phyloP scores from a whole-genome alignment of 2,113 vertebrate species.

The Spea bombifrons region DNA sequence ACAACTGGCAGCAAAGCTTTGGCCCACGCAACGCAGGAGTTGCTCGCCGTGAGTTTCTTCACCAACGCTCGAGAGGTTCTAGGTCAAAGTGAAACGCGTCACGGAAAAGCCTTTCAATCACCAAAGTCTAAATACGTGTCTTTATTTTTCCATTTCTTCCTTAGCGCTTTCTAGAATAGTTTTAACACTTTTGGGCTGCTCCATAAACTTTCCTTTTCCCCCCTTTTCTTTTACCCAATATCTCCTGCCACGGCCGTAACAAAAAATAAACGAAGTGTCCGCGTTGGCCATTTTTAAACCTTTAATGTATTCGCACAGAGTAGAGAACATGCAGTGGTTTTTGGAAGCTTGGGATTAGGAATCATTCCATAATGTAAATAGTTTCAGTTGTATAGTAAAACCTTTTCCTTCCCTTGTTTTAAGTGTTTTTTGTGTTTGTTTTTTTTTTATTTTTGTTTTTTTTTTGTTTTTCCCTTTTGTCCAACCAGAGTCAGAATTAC shows the following conservation, averaged over 20 bases:
- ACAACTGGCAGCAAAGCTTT: slow-evolving; percentile 42
- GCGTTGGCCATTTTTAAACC: slow-evolving; percentile 52
- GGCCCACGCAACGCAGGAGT: slow-evolving; percentile 49
- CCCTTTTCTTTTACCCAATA: background rate
- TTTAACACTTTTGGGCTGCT: slow-evolving; percentile 61
- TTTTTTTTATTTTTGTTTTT: too few species aligned
- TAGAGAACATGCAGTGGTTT: slow-evolving; percentile 64
- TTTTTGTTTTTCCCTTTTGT: background rate
- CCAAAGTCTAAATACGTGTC: slow-evolving; percentile 61
- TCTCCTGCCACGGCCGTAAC: background rate
- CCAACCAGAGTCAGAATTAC: background rate
- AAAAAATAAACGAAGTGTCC: slow-evolving; percentile 55
- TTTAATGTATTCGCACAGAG: slow-evolving; percentile 48
- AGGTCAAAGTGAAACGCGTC: slow-evolving; percentile 46
- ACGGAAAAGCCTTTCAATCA: slow-evolving; percentile 63
- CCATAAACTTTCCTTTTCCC: slow-evolving; percentile 51
- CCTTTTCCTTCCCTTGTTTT: too few species aligned
- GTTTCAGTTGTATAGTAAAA: slow-evolving; percentile 67
- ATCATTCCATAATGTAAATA: slow-evolving; percentile 77
- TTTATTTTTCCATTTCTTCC: background rate
- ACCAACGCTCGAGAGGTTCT: slow-evolving; percentile 44
- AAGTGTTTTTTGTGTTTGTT: too few species aligned
- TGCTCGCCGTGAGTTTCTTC: slow-evolving; percentile 53
- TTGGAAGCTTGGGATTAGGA: slow-evolving; percentile 62
- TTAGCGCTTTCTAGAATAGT: slow-evolving; percentile 50